Base-by-base conservation (phyloP, 1,140 invertebrate genomes). In the Cyclargus thomasi region DNA sequence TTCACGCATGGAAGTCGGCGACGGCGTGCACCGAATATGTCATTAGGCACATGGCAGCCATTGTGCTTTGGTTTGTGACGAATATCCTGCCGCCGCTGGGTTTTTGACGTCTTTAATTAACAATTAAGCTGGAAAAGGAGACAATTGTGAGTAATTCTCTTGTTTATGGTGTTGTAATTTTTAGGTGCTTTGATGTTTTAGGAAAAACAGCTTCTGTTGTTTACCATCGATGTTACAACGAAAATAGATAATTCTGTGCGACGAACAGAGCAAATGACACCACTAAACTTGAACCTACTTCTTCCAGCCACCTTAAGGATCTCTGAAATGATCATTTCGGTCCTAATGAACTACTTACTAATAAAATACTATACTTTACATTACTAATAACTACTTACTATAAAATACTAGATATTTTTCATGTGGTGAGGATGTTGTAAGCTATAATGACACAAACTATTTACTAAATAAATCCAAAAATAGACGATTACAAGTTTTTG, bases 1-100 rank as follows among this genome's bases (percentile, higher is more conserved):
- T 68, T 81, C 79, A 82, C 77, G 71, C 74, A 67, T 75, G 80
- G 80, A 81, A 81, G 80, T 77, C 59, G 71, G 72, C 55, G 69
- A 71, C 67, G 36, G 62, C 79, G 81, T 80, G 79, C 69, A 62
- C 67, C 68, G 80, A 76, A 80, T 82, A 69, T 76, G 70, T 70
- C 70, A 78, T 75, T 79, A 76, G 63, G 20, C 67, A 74, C 76
- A 72, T 79, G 72, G 69, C 67, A 66, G 23, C 69, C 65, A 78
- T 79, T 47, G 39, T 47, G 39, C 14, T 11, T 47, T 29, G 29
- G 29, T 29, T 29, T 76, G 75, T 80, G 78, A 83, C 76, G 76
- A 77, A 78, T 78, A 75, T 83, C 81, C 81, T 76, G 77, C 73
- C 70, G 64, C 39, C 62, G 59, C 78, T 78, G 70, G 76, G 77